Evolutionary conservation across 2,888 invertebrate species (phyloP).

Genomic region (Brachyopa scutellaris): DNA sequence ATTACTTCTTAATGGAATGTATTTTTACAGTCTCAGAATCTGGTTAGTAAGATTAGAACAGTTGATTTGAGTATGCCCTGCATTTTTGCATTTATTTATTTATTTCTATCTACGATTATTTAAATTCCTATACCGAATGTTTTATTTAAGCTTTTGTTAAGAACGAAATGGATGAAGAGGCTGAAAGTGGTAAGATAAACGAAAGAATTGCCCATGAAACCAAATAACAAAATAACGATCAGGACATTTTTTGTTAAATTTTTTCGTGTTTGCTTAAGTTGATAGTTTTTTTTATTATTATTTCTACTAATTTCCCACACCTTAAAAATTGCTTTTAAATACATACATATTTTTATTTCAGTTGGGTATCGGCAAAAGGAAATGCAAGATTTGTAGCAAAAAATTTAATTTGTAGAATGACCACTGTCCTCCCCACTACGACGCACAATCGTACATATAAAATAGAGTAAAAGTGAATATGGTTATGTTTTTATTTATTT

Average conservation of each 20-base stretch:
- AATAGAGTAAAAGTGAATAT: constrained; percentile 65
- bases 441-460: constrained; percentile 35
- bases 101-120: too few species aligned
- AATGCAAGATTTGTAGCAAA: constrained; percentile 69
- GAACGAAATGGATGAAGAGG: constrained; percentile 69
- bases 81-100: constrained; percentile 27
- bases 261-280: neutral
- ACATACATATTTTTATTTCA: constrained; percentile 68
- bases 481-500: constrained; percentile 28
- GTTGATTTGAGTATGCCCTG: constrained; percentile 3
- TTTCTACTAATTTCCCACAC: constrained; percentile 12
- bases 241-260: constrained; percentile 13
- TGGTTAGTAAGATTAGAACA: constrained; percentile 10
- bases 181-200: constrained; percentile 72
- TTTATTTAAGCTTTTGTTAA: constrained; percentile 72
- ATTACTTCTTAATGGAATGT: constrained; percentile 44
- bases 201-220: constrained; percentile 30
- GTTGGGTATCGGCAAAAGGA: constrained; percentile 69
- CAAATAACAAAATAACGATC: constrained; percentile 11
- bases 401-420: constrained; percentile 67
- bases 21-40: constrained; percentile 34
- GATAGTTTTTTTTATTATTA: constrained; percentile 1
- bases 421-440: constrained; percentile 43
- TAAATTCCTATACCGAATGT: constrained; percentile 59
- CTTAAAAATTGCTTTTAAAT: constrained; percentile 49